Percentiles rank a stretch among this genome's conserved stretches.
These are phyloP conservation scores for Trachemys scripta DNA, from an alignment of 2,113 vertebrate genomes.

Conservation along the genomic window DNA sequence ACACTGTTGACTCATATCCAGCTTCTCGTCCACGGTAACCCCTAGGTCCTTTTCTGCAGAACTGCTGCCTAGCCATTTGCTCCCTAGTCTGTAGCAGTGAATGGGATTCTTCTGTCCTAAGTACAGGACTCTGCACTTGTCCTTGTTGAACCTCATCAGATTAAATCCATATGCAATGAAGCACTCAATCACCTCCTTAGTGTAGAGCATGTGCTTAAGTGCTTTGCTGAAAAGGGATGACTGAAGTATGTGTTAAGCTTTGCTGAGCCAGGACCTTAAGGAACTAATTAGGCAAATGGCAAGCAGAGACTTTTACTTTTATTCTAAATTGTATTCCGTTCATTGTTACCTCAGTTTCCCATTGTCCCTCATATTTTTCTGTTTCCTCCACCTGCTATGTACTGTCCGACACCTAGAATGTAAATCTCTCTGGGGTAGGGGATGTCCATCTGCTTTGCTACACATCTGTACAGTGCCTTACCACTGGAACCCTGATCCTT, in stretches of 20 bases:
- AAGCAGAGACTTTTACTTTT: background rate
- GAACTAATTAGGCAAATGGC: background rate
- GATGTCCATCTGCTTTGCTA: background rate
- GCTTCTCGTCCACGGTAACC: too few relatives aligned
- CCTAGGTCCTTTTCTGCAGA: too few relatives aligned
- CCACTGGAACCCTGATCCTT: accelerated
- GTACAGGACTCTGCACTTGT: too few relatives aligned
- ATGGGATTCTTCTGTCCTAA: too few relatives aligned
- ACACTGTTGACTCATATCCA: too few relatives aligned
- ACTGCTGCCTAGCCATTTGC: too few relatives aligned
- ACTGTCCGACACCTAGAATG: background rate
- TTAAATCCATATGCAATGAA: background rate
- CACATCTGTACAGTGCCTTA: background rate
- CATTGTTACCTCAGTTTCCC: background rate
- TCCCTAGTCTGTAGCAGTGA: too few relatives aligned
- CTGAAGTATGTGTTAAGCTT: background rate
- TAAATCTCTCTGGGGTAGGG: background rate
- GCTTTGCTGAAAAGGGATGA: background rate
- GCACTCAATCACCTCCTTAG: background rate
- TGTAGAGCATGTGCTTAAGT: background rate
- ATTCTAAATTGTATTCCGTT: background rate
- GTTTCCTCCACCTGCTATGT: background rate
- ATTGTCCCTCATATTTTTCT: accelerated
- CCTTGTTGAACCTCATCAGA: too few relatives aligned
- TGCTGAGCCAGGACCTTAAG: background rate